Evolutionary conservation across 2,888 invertebrate species (phyloP), one percentile per base, ranked within the genome.

Genomic region (Crepidodera aurea): DNA sequence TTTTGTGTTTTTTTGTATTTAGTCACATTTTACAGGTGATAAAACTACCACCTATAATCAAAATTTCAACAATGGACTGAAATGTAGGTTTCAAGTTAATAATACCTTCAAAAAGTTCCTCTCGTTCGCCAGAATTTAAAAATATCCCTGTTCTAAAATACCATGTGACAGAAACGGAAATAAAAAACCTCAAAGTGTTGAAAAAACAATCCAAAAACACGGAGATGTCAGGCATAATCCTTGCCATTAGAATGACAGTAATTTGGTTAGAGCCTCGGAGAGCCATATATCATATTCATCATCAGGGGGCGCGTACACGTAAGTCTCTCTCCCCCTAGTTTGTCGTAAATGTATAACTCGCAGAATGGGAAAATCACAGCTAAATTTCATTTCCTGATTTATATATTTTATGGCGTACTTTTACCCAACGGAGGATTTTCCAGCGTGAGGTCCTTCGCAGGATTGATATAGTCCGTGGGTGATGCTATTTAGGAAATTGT

Each of bases 211-310:
- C 67, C 69, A 68, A 72, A 73, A 74, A 72, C 71, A 73, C 42
- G 39, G 7, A 39, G 39, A 39, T 67, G 71, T 71, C 71, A 70
- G 64, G 65, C 63, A 67, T 69, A 73, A 73, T 73, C 73, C 73
- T 71, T 72, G 71, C 72, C 70, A 71, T 74, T 73, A 74, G 71
- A 69, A 69, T 70, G 72, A 72, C 71, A 71, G 72, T 74, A 74
- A 74, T 74, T 73, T 72, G 67, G 71, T 69, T 72, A 71, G 70
- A 65, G 51, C 71, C 66, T 70, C 63, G 22, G 70, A 66, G 71
- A 58, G 60, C 65, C 62, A 68, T 75, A 72, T 66, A 74, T 75
- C 73, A 75, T 73, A 72, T 71, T 72, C 69, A 64, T 69, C 55
- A 46, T 6, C 22, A 56, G 34, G 54, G 50, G 34, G 22, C 19